These are phyloP conservation scores for Nasonia giraulti DNA, from an alignment of 1,140 invertebrate genomes.

Conservation along the genomic window DNA sequence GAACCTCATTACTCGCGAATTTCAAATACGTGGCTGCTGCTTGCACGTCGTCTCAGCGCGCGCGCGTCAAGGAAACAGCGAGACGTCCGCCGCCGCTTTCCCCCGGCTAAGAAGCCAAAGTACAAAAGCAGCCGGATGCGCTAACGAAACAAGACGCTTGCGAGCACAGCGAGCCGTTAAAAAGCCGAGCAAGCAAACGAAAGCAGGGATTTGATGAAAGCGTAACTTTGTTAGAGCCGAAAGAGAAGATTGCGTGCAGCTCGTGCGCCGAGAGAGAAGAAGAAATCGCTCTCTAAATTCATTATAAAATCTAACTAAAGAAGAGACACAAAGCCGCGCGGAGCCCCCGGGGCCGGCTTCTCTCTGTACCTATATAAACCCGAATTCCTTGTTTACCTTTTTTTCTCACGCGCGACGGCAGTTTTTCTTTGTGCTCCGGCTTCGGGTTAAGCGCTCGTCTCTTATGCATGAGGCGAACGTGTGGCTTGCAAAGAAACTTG, in stretches of 20 bases:
- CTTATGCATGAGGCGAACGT: background rate
- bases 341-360: too few species aligned
- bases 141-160: background rate
- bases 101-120: conserved; percentile 20
- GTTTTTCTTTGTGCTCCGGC: background rate
- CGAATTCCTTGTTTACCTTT: background rate
- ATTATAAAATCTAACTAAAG: conserved; percentile 20
- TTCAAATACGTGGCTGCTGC: background rate
- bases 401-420: background rate
- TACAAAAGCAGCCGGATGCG: background rate
- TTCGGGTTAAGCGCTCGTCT: background rate
- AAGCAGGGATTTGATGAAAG: background rate
- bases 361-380: background rate
- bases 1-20: conserved; percentile 33
- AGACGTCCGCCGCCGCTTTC: background rate
- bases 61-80: background rate
- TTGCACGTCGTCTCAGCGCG: background rate
- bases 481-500: background rate
- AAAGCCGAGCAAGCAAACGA: conserved; percentile 1
- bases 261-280: background rate
- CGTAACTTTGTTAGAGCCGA: background rate
- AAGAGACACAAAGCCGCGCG: too few species aligned
- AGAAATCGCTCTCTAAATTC: conserved; percentile 8
- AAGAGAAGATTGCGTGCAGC: background rate
- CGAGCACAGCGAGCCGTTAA: conserved; percentile 3